These are phyloP conservation scores for Xylocampa areola DNA, from an alignment of 2,888 invertebrate species.

Conservation along the genomic window DNA sequence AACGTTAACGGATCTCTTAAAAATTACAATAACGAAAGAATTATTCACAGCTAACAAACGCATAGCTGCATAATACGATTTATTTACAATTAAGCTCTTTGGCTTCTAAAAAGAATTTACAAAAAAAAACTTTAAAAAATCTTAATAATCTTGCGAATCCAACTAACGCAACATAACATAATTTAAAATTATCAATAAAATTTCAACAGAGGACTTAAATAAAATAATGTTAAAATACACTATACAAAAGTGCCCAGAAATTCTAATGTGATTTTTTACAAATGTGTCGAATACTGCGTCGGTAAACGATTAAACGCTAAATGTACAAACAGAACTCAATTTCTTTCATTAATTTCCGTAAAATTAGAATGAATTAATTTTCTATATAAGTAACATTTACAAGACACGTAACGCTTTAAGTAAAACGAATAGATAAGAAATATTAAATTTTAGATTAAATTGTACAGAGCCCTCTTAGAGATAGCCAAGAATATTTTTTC, in stretches of 20 bases:
- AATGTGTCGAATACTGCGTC: constrained; percentile 60
- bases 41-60: constrained; percentile 75
- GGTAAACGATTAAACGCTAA: constrained; percentile 70
- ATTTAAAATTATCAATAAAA: constrained; percentile 87
- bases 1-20: constrained; percentile 90
- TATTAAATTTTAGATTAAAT: constrained; percentile 46
- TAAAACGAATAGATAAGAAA: constrained; percentile 52
- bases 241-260: constrained; percentile 56
- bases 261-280: constrained; percentile 54
- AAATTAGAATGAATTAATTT: constrained; percentile 44
- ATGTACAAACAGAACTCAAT: constrained; percentile 66
- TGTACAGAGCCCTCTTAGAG: constrained; percentile 54
- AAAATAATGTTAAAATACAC: constrained; percentile 69
- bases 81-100: constrained; percentile 89
- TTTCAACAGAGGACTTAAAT: constrained; percentile 80
- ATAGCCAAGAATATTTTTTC: constrained; percentile 43
- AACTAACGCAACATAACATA: constrained; percentile 80
- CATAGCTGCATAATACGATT: constrained; percentile 75
- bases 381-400: constrained; percentile 60
- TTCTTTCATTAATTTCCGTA: constrained; percentile 19
- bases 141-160: constrained; percentile 81
- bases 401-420: constrained; percentile 57
- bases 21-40: constrained; percentile 88
- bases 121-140: constrained; percentile 69
- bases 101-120: constrained; percentile 86